Base-by-base conservation (phyloP, 2,797 vertebrate genomes). In the Helostoma temminkii region DNA sequence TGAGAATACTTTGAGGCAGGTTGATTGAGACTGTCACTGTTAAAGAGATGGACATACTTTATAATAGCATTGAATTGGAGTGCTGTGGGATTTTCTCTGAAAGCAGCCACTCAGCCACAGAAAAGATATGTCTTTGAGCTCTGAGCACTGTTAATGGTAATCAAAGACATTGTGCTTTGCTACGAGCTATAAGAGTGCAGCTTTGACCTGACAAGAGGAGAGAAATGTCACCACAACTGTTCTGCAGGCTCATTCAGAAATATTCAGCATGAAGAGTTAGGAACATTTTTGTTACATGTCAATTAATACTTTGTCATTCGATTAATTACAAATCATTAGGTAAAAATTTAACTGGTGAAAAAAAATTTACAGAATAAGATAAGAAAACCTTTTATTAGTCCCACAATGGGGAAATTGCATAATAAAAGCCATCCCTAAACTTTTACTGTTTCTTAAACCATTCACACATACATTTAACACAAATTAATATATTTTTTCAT, bases 41-140 rank as follows among this genome's bases (percentile, higher is more conserved):
- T 10, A 16, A 18, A 32, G 34, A 59, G 78, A 72, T 12, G 49
- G 64, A 68, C 72, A 14, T 68, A 43, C 50, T 48, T 58, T 14
- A 18, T 49, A 18, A 55, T 9, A 3, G 52, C 3, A 2, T 6
- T 59, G 26, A 63, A 59, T 46, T 3, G 22, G 16, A 32, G 39
- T 0, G 43, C 26, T 6, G 59, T 3, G 8, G 26, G 25, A 24
- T 3, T 5, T 41, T 59, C 36, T 34, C 34, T 46, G 9, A 11
- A 15, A 50, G 57, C 41, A 42, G 49, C 39, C 6, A 32, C 34
- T 65, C 16, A 3, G 56, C 56, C 19, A 47, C 46, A 49, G 45
- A 28, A 42, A 22, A 52, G 18, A 1, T 1, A 12, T 36, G 32
- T 54, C 52, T 59, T 22, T 43, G 42, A 59, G 37, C 48, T 26